Conservation (phyloP, 1,140 invertebrate species). For the Formica exsecta region DNA sequence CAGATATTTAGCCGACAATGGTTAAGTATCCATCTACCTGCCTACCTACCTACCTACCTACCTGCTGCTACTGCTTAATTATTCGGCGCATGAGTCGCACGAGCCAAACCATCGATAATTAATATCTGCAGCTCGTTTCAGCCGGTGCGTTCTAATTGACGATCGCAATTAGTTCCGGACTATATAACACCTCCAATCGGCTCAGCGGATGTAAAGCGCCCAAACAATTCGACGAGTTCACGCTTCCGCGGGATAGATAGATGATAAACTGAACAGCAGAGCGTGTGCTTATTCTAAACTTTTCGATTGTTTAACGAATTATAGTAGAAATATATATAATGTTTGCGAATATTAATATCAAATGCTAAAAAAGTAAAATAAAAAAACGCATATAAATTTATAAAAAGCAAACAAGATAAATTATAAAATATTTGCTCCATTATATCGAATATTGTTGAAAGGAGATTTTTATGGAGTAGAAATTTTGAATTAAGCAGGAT, state of each 20-base stretch:
- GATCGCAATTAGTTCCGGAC: conserved; percentile 84
- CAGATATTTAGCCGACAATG: conserved; percentile 45
- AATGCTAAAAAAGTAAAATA: not conserved
- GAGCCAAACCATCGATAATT: conserved; percentile 82
- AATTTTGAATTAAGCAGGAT: not conserved
- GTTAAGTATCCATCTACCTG: conserved; percentile 1
- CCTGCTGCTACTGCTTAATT: conserved; percentile 26
- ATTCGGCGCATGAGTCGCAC: conserved; percentile 43
- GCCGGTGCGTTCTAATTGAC: conserved; percentile 81
- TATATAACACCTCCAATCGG: conserved; percentile 77
- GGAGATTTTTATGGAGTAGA: not conserved
- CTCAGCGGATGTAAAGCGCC: not conserved
- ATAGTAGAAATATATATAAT: not conserved
- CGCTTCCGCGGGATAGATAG: conserved; percentile 33
- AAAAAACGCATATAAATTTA: not conserved
- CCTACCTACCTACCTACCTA: conserved; percentile 22
- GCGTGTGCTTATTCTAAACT: not conserved
- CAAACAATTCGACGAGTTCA: conserved; percentile 49
- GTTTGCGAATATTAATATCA: not conserved
- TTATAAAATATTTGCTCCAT: not conserved
- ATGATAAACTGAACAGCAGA: not conserved
- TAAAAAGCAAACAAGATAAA: not conserved
- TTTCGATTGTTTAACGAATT: not conserved
- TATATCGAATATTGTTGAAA: not conserved
- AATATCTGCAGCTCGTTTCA: conserved; percentile 81